These are phyloP conservation scores for Trochalopteron elliotii DNA, from an alignment of 2,113 vertebrate genomes.

Conservation along the genomic window DNA sequence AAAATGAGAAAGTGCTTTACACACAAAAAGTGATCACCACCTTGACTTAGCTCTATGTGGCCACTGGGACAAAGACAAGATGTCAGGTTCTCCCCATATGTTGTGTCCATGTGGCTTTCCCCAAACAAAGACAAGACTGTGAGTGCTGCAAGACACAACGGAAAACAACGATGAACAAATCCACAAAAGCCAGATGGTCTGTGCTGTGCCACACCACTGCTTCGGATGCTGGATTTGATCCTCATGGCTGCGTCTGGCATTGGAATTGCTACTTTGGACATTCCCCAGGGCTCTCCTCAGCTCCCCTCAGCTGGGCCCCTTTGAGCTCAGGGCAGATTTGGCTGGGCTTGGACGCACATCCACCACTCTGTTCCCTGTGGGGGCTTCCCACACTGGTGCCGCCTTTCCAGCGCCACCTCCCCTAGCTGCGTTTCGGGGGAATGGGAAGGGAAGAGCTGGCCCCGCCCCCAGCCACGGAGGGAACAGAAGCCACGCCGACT, in stretches of 20 bases:
- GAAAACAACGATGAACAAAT: not conserved
- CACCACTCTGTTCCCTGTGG: accelerated
- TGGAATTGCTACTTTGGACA: too few relatives aligned
- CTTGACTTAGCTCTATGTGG: accelerated
- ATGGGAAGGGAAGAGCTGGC: accelerated
- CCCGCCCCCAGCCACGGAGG: accelerated
- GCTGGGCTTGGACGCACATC: too few relatives aligned
- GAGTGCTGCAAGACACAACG: not conserved
- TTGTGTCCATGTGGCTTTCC: not conserved
- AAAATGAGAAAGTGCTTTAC: not conserved
- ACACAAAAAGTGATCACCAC: not conserved
- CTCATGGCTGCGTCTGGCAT: accelerated
- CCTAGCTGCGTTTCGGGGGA: too few relatives aligned
- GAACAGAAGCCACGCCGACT: accelerated
- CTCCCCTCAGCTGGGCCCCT: not conserved
- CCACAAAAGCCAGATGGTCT: not conserved
- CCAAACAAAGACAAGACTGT: not conserved
- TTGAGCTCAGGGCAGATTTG: accelerated
- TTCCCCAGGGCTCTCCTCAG: not conserved
- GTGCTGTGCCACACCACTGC: not conserved
- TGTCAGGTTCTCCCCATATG: too few relatives aligned
- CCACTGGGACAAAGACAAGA: not conserved
- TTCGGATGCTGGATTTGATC: not conserved
- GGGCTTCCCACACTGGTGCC: too few relatives aligned
- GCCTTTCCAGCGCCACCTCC: too few relatives aligned